These are phyloP conservation scores for Aromia moschata DNA, from an alignment of 2,888 invertebrate genomes.

Conservation along the genomic window DNA sequence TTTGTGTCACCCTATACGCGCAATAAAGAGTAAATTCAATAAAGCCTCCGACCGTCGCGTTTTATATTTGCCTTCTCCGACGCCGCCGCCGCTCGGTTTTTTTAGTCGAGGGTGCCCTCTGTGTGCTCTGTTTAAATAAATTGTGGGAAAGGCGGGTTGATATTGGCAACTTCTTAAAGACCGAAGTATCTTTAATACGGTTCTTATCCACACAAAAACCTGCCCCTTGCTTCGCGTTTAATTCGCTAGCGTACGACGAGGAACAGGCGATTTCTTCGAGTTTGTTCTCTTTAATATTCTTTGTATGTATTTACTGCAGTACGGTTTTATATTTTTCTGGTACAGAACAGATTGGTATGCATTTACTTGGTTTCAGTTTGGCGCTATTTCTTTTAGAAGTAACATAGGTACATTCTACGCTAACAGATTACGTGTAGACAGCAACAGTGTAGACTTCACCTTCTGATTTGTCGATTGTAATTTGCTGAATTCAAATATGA, in stretches of 20 bases:
- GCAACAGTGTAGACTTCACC: no score
- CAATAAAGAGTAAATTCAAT: not conserved
- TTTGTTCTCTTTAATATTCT: not conserved
- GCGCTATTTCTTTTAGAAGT: no score
- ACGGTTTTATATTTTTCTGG: no score
- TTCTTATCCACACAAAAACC: constrained; percentile 6
- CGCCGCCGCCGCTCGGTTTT: not conserved
- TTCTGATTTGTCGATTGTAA: no score
- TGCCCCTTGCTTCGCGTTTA: constrained; percentile 2
- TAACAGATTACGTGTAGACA: no score
- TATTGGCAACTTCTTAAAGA: constrained; percentile 10
- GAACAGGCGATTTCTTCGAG: not conserved
- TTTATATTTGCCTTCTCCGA: constrained; percentile 14
- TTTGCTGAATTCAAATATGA: no score
- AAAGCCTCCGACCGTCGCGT: constrained; percentile 3
- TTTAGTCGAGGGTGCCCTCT: constrained; percentile 11
- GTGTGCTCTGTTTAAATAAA: constrained; percentile 19
- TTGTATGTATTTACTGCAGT: no score
- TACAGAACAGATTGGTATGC: no score
- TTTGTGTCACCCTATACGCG: no score
- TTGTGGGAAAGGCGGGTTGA: constrained; percentile 7
- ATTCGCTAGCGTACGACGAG: not conserved
- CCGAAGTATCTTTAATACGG: not conserved
- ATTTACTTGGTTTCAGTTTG: no score
- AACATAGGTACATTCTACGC: no score